Base-by-base conservation (phyloP, 2,113 vertebrate genomes). In the Lepisosteus oculatus region DNA sequence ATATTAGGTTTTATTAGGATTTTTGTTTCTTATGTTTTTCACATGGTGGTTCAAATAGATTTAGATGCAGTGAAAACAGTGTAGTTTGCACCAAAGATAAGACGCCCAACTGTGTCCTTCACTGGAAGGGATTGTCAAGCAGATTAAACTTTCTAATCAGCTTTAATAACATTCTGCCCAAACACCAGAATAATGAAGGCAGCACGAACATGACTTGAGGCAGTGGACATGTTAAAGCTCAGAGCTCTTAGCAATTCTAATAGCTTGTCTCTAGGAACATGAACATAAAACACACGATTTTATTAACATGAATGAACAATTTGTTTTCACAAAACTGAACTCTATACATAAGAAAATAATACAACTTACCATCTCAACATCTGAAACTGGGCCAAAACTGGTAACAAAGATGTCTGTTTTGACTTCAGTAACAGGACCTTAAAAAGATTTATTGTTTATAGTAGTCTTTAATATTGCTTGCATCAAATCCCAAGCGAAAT, bases 351-450 rank as follows among this genome's bases (percentile, higher is more conserved):
- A 3, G 43, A n/a, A 43, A 45, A 43, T 13, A 66, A 3, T 77
- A 86, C 87, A 7, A 69, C 84, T 78, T 85, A 93, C 92, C 92
- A 93, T 93, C 85, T 93, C 91, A 11, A 93, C 92, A 78, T 93
- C 92, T 73, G 91, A 93, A 69, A 93, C 92, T 5, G 92, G 92
- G 78, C 92, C 92, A 77, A 93, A 93, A 83, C 92, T 93, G 86
- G 92, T 93, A 80, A 93, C 92, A 78, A 92, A 93, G 80, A 93
- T 93, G 84, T 93, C 92, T 3, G 92, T 93, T 86, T 93, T 93
- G 73, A 93, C 91, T 79, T 93, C 92, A 57, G 91, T 93, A 11
- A 92, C 90, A 11, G 90, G 90, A 85, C 92, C 92, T 93, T 71
- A 80, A 56, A 77, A 54, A 43, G 6, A 82, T 59, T 47, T 79